Conservation (phyloP, 2,797 vertebrate species). For the Parauchenoglanis ngamensis region DNA sequence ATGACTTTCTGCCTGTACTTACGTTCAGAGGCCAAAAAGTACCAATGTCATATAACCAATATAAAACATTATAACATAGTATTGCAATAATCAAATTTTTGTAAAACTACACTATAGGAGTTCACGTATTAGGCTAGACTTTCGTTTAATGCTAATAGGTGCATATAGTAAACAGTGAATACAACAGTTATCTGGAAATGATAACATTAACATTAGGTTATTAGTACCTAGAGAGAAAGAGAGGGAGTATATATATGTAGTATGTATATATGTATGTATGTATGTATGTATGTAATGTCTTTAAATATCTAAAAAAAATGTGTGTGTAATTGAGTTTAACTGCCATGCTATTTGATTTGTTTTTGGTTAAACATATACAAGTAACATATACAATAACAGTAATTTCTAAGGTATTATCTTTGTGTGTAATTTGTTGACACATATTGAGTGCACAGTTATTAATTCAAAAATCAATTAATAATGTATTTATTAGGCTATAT, state of each 20-base stretch:
- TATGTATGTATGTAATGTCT: too few species aligned
- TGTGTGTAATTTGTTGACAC: background rate
- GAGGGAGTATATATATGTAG: too few species aligned
- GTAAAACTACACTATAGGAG: background rate
- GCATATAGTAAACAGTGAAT: background rate
- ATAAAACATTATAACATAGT: background rate
- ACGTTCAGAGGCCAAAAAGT: slow-evolving; percentile 10
- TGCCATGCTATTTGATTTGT: background rate
- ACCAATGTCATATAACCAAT: background rate
- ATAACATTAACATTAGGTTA: background rate
- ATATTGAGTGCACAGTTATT: background rate
- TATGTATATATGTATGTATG: too few species aligned
- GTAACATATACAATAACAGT: background rate
- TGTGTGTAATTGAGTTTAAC: background rate
- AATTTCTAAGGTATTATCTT: background rate
- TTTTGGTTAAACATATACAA: background rate
- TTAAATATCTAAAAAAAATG: background rate
- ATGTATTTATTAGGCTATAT: background rate
- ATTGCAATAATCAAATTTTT: background rate
- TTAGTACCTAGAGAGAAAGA: background rate
- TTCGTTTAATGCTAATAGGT: background rate
- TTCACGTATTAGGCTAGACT: background rate
- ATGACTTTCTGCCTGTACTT: slow-evolving; percentile 38
- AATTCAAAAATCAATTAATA: background rate
- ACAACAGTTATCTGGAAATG: background rate